Evolutionary conservation across 2,888 invertebrate species (phyloP), one percentile per base, ranked within the genome.

Genomic region (Caenorhabditis sp.): DNA sequence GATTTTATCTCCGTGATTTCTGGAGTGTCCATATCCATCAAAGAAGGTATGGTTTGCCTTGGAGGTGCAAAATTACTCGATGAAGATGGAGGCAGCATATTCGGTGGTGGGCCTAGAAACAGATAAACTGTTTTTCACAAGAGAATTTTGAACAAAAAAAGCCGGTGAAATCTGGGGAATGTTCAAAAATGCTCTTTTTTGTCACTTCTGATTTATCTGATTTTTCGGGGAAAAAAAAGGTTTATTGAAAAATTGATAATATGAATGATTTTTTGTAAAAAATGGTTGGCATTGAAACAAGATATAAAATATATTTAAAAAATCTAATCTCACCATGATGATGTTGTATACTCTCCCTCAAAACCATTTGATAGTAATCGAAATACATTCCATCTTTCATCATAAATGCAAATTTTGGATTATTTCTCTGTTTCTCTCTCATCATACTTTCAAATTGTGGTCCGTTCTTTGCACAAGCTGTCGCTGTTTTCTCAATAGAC

Each of bases 391-490:
- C 95, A 67, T 97, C 97, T 81, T 95, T 97, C 73, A 95, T 97
- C 73, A 99, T 91, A 90, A 97, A 99, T 86, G 93, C 92, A 91
- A 97, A 97, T 89, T 95, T 95, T 3, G 95, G 95, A 90, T 99
- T 97, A 88, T 94, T 95, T 89, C 95, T 94, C 90, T 97, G 97
- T 36, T 67, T 64, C n/a, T 38, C 27, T 54, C 53, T 36, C 26
- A 63, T 63, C 27, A 70, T 97, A 90, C 94, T 93, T 90, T 97
- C 97, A 90, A 97, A 97, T 89, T 97, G 97, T n/a, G 95, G 95
- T 63, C 97, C 97, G 93, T 97, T 97, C 90, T 96, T 86, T 70
- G 97, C 97, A 81, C 99, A 97, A 91, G 97, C 97, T 90, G 95
- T 95, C 17, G 97, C 97, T 85, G 97, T 91, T 91, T 97, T 97